Evolutionary conservation across 2,888 invertebrate species (phyloP).

Genomic region (Zele albiditarsus): DNA sequence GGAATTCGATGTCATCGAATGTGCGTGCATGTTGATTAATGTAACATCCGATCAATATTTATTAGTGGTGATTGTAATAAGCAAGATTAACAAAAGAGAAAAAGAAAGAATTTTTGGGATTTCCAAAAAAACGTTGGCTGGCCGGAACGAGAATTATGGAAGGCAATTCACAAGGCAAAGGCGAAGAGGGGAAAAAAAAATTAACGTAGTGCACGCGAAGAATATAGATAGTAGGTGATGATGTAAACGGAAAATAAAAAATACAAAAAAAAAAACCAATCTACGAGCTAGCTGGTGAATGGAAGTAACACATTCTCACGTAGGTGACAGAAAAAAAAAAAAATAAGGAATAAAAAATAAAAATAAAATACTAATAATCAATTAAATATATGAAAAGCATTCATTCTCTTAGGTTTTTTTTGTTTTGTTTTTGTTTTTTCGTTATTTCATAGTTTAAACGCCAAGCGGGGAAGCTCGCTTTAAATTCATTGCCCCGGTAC

Average conservation of each 20-base stretch:
- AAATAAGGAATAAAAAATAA: constrained; percentile 56
- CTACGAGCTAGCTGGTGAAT: constrained; percentile 43
- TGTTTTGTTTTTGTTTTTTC: constrained; percentile 46
- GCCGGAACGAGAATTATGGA: not conserved
- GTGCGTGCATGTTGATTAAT: not conserved
- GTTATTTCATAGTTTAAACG: constrained; percentile 59
- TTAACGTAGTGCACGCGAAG: constrained; percentile 45
- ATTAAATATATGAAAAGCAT: constrained; percentile 54
- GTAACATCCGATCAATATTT: not conserved
- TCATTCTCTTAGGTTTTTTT: constrained; percentile 67
- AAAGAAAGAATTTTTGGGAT: not conserved
- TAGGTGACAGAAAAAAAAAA: constrained; percentile 53
- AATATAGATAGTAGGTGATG: constrained; percentile 45
- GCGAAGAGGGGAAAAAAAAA: constrained; percentile 20
- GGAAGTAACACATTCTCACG: constrained; percentile 58
- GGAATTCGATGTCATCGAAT: not conserved
- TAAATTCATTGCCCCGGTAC: constrained; percentile 62
- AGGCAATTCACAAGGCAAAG: constrained; percentile 35
- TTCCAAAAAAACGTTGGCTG: not conserved
- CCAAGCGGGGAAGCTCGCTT: constrained; percentile 63
- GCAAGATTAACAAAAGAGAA: not conserved
- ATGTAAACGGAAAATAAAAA: constrained; percentile 37
- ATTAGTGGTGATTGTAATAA: not conserved
- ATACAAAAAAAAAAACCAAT: constrained; percentile 46
- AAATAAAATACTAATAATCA: constrained; percentile 44